Evolutionary conservation across 2,888 invertebrate species (phyloP).

Genomic region (Drosophila niveifrons): DNA sequence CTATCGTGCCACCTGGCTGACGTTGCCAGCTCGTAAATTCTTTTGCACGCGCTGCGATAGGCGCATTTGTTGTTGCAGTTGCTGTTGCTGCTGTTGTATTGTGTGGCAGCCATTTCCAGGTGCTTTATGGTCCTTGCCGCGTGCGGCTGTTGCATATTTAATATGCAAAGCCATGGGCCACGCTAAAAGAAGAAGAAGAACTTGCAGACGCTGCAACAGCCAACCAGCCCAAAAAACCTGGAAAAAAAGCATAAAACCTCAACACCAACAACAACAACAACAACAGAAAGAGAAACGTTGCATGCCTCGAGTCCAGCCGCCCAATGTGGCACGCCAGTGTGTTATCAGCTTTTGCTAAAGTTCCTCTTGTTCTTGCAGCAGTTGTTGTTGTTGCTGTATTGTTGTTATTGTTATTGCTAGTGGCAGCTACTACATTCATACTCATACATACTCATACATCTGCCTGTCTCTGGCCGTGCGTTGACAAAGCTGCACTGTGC

Average conservation of each 20-base stretch:
- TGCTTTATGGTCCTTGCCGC: conserved; percentile 78
- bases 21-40: conserved; percentile 65
- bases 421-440: conserved; percentile 4
- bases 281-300: conserved; percentile 17
- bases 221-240: conserved; percentile 17
- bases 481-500: conserved; percentile 52
- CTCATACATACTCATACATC: background rate
- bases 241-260: conserved; percentile 10
- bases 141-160: conserved; percentile 76
- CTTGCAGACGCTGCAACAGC: conserved; percentile 54
- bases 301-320: conserved; percentile 36
- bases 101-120: conserved; percentile 71
- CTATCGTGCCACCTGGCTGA: conserved; percentile 14
- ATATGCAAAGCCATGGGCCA: conserved; percentile 78
- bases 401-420: conserved; percentile 16
- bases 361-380: conserved; percentile 4
- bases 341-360: conserved; percentile 64
- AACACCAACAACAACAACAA: conserved; percentile 6
- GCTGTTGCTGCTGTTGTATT: conserved; percentile 41
- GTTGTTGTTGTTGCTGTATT: conserved; percentile 15
- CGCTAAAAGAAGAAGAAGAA: conserved; percentile 41
- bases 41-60: conserved; percentile 67
- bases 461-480: conserved; percentile 44
- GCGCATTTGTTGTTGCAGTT: conserved; percentile 43
- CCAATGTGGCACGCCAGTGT: conserved; percentile 52